Evolutionary conservation across 92 coral and sea anemone species (phyloP), one percentile per base, ranked within the genome.

Genomic region (Umimayanthus kanabou): DNA sequence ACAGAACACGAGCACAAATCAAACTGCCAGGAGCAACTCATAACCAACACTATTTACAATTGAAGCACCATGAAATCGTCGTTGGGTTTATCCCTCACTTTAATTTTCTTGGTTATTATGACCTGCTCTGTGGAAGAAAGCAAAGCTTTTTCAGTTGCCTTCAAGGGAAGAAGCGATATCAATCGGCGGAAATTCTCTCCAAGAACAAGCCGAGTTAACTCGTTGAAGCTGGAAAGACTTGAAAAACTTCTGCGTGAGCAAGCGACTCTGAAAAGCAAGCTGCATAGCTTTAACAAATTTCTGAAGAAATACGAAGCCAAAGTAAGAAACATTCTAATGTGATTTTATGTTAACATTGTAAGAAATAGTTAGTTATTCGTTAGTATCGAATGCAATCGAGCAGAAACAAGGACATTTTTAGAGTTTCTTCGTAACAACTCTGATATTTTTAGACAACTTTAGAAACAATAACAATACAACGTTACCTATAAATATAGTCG

Each of bases 281-380:
- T 80, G 50, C 73, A 14, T 33, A 33, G 37, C 37, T 33, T 33
- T 33, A 33, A 33, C 37, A 33, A 33, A 33, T 33, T 33, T 33
- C 11, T 80, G 28, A 80, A 80, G 73, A 80, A 80, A 39, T 80
- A 80, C 85, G 55, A 80, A 80, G 18, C 11, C 85, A 80, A 61
- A 50, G 85, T 80, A 39, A 80, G 73, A 61, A 61, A 61, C n/a
- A 13, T 49, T 49, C 0, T 49, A 49, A 6, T 49, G 13, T 6
- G 57, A 49, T 49, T 49, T 49, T 49, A 6, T 49, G 57, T 11
- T 49, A 6, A 49, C 13, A 49, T 6, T 6, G 57, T 49, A 49
- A 49, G 57, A 49, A 49, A 49, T 49, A 49, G 9, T 49, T 49
- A 49, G 57, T 6, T 6, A 49, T 6, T 49, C 57, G 1, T 49